Conservation (phyloP, 2,797 vertebrate genomes). For the Calcarius lapponicus region DNA sequence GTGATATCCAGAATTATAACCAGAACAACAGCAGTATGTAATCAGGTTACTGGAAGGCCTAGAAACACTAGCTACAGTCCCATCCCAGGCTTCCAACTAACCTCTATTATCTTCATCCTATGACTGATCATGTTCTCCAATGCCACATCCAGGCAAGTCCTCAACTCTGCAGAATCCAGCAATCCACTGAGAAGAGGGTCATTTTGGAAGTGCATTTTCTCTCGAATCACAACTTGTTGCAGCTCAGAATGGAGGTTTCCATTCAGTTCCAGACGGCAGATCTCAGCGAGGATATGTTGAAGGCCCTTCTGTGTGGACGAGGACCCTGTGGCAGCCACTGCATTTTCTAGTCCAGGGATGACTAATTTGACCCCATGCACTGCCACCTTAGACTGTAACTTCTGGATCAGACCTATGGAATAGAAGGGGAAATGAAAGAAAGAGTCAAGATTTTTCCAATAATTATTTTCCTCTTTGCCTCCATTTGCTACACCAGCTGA, state of each 20-base stretch:
- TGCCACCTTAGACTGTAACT: conserved; percentile 82
- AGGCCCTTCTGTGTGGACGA: conserved; percentile 74
- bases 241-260: conserved; percentile 90
- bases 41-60: neutral
- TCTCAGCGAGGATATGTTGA: conserved; percentile 80
- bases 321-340: neutral
- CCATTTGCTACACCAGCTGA: neutral
- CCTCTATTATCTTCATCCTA: conserved; percentile 90
- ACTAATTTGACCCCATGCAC: conserved; percentile 84
- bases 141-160: conserved; percentile 84
- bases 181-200: conserved; percentile 87
- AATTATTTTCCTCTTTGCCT: neutral
- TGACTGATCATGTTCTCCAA: conserved; percentile 84
- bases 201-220: conserved; percentile 81
- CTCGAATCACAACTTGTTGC: conserved; percentile 82
- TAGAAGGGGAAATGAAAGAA: neutral
- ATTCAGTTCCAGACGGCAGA: conserved; percentile 88
- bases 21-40: neutral
- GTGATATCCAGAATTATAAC: neutral
- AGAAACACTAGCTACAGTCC: neutral
- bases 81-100: conserved; percentile 51
- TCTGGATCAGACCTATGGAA: conserved; percentile 80
- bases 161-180: conserved; percentile 78
- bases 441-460: neutral
- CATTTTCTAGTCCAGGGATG: conserved; percentile 80